Evolutionary conservation across 2,888 invertebrate species (phyloP).

Genomic region (Tineola bisselliella): DNA sequence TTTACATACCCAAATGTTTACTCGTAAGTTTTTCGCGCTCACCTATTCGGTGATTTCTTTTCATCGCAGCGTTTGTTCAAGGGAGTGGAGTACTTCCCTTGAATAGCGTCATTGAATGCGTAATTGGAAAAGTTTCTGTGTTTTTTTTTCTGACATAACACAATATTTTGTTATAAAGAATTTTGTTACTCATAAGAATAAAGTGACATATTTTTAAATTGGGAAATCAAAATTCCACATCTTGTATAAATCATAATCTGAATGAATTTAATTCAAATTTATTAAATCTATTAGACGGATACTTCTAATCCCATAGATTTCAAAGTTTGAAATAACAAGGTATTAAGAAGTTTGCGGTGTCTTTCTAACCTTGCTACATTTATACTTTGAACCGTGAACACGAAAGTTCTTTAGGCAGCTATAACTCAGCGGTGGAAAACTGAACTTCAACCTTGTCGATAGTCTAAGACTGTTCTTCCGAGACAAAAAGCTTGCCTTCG

Average conservation of each 20-base stretch:
- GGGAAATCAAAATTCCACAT: too few species aligned
- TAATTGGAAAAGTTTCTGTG: conserved; percentile 57
- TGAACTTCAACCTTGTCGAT: conserved; percentile 8
- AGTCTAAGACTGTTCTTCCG: conserved; percentile 1
- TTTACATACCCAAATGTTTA: conserved; percentile 69
- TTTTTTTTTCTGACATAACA: conserved; percentile 36
- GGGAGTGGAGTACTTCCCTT: conserved; percentile 46
- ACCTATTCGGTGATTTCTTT: conserved; percentile 67
- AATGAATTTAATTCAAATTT: too few species aligned
- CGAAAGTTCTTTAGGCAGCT: conserved; percentile 27
- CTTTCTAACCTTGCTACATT: background rate
- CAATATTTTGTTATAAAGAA: conserved; percentile 22
- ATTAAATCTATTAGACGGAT: too few species aligned
- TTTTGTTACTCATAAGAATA: background rate
- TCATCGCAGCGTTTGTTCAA: conserved; percentile 55
- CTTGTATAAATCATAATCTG: too few species aligned
- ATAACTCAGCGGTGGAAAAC: conserved; percentile 32
- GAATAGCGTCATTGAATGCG: conserved; percentile 51
- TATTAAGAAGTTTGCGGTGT: background rate
- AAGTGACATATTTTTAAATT: background rate
- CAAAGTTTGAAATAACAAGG: background rate
- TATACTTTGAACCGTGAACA: conserved; percentile 8
- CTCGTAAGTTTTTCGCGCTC: conserved; percentile 61
- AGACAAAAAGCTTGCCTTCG: conserved; percentile 13
- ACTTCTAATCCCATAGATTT: too few species aligned